These are phyloP conservation scores for Drosophila burlai DNA, from an alignment of 1,140 invertebrate genomes.

Conservation along the genomic window DNA sequence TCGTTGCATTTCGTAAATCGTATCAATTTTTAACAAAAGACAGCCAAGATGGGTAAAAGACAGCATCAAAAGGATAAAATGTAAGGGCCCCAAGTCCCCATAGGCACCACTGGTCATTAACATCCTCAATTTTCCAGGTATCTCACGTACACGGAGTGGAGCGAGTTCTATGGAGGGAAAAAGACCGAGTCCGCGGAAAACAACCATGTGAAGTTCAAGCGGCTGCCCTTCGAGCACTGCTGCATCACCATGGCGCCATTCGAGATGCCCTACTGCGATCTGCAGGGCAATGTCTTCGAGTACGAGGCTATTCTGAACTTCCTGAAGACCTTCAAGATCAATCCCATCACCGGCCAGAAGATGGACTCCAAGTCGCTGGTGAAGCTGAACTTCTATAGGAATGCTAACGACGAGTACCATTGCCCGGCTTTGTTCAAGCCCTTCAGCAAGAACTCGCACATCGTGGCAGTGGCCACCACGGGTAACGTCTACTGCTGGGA, in stretches of 20 bases:
- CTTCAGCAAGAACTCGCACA: constrained; percentile 98
- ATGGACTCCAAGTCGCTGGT: constrained; percentile 94
- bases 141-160: constrained; percentile 98
- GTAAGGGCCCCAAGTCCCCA: too few relatives aligned
- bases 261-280: constrained; percentile 95
- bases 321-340: constrained; percentile 96
- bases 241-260: constrained; percentile 96
- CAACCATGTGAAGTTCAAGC: constrained; percentile 93
- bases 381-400: constrained; percentile 95
- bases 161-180: constrained; percentile 97
- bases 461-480: constrained; percentile 95
- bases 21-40: too few relatives aligned
- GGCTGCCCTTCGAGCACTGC: constrained; percentile 97
- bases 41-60: too few relatives aligned
- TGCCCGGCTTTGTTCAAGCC: constrained; percentile 98
- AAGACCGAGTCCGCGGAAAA: constrained; percentile 88
- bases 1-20: too few relatives aligned
- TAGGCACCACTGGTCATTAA: too few relatives aligned
- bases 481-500: constrained; percentile 99
- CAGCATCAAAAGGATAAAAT: too few relatives aligned
- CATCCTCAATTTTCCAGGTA: constrained; percentile 93
- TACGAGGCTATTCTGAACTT: constrained; percentile 95
- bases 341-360: constrained; percentile 97
- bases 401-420: constrained; percentile 91
- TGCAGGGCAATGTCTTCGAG: constrained; percentile 95